Evolutionary conservation across 1,140 invertebrate genomes (phyloP).

Genomic region (Anoplolepis gracilipes): DNA sequence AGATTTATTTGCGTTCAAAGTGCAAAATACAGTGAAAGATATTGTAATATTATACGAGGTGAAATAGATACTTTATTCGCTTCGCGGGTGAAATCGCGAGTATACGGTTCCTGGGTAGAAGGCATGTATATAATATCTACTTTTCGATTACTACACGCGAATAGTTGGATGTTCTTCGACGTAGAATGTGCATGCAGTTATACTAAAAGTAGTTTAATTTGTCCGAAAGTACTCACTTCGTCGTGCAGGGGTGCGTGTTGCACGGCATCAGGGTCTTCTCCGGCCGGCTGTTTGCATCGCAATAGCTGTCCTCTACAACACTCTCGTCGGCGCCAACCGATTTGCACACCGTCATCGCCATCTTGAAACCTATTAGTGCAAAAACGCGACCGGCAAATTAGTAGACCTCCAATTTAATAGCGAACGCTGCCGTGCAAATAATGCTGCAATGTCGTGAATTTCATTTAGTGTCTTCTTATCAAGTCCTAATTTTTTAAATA

Average conservation of each 20-base stretch:
- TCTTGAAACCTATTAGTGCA: conserved; percentile 91
- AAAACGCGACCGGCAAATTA: conserved; percentile 63
- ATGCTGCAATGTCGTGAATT: conserved; percentile 23
- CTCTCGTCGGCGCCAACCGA: conserved; percentile 90
- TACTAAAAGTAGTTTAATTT: conserved; percentile 35
- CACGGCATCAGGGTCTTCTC: conserved; percentile 92
- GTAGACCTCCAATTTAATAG: neutral
- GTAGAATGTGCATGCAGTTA: conserved; percentile 51
- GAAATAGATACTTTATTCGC: conserved; percentile 9
- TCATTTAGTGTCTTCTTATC: conserved; percentile 7
- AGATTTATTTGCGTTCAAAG: conserved; percentile 17
- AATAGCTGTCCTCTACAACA: conserved; percentile 92
- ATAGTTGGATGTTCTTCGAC: conserved; percentile 53
- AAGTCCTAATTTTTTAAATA: neutral
- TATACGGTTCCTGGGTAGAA: too few relatives aligned
- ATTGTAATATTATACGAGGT: neutral
- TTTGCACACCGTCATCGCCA: conserved; percentile 92
- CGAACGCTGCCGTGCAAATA: neutral
- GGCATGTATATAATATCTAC: neutral
- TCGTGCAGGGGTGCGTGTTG: conserved; percentile 94
- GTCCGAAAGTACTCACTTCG: conserved; percentile 90
- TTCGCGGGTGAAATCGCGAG: neutral
- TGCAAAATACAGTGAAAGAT: neutral
- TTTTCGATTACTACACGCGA: conserved; percentile 27
- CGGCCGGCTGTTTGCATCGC: conserved; percentile 91